Base-by-base conservation (phyloP, 2,888 invertebrate genomes). In the Oligia fasciuncula region DNA sequence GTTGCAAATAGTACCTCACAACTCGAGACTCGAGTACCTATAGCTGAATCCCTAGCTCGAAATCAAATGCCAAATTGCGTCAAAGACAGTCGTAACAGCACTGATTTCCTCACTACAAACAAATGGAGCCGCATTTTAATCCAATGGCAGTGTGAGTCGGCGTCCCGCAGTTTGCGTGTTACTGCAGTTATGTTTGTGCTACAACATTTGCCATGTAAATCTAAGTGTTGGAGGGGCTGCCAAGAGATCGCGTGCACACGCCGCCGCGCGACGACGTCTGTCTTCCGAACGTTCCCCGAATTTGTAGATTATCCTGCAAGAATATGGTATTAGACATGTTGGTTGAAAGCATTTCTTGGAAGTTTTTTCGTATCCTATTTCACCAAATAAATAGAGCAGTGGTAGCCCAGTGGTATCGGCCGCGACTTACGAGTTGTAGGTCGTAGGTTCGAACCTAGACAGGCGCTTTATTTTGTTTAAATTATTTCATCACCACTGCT, bases 151-250 rank as follows among this genome's bases (percentile, higher is more conserved):
- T 77, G 80, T 74, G 68, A 54, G 67, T 81, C 72, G 76, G 79
- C 75, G 74, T 73, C 68, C 76, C 65, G 49, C 67, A 81, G 85
- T 85, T 86, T 80, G 81, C 85, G 86, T 83, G 85, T 81, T 79
- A 57, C 77, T 83, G 75, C 81, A 86, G 83, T 80, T 67, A 85
- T 84, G 85, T 87, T 84, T 81, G 85, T 81, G 77, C 85, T 79
- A 81, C 80, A 88, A 84, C 88, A 88, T 89, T 91, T 87, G 86
- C 87, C 81, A 85, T 86, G 90, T 87, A 90, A 88, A 91, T 89
- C 84, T 85, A 86, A 88, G 86, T 88, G 87, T 84, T 83, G 79
- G 77, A 81, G 77, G 67, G 72, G 76, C 79, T 90, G 89, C 90
- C 91, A 91, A 89, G 85, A 87, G 80, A 73, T 90, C 86, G 89